Evolutionary conservation across 2,888 invertebrate species (phyloP).

Genomic region (Ichneumon xanthorius): DNA sequence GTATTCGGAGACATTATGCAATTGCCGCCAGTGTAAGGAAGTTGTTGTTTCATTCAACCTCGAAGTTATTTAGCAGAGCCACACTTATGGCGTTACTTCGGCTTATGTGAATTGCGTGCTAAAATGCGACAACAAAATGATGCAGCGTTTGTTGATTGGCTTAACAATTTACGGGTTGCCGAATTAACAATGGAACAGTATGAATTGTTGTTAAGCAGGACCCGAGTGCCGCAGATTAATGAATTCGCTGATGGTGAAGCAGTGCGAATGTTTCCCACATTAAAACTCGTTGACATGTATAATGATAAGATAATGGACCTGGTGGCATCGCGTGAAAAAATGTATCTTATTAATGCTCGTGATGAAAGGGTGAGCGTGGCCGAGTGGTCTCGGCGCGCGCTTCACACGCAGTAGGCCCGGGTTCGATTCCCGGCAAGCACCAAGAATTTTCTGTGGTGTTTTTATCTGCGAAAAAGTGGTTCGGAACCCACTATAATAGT

Average conservation of each 20-base stretch:
- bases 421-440: too few relatives aligned
- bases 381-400: too few relatives aligned
- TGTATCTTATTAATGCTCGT: slow-evolving; percentile 61
- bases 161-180: slow-evolving; percentile 64
- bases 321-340: neutral
- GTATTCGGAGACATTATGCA: slow-evolving; percentile 72
- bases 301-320: slow-evolving; percentile 66
- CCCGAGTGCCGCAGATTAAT: slow-evolving; percentile 62
- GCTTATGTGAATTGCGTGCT: slow-evolving; percentile 76
- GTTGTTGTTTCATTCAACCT: slow-evolving; percentile 72
- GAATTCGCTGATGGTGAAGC: slow-evolving; percentile 72
- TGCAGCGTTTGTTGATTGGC: slow-evolving; percentile 51
- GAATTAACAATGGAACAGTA: slow-evolving; percentile 33
- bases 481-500: too few relatives aligned
- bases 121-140: slow-evolving; percentile 79
- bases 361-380: too few relatives aligned
- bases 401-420: too few relatives aligned
- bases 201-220: slow-evolving; percentile 45
- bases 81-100: slow-evolving; percentile 68
- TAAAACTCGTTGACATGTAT: slow-evolving; percentile 72
- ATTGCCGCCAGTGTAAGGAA: slow-evolving; percentile 76
- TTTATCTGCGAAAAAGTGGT: too few relatives aligned
- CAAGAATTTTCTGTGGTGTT: too few relatives aligned
- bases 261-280: slow-evolving; percentile 73
- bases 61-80: slow-evolving; percentile 69